phyloP scores from a whole-genome alignment of 2,797 vertebrate species.

The Enteromius afrohamiltoni region DNA sequence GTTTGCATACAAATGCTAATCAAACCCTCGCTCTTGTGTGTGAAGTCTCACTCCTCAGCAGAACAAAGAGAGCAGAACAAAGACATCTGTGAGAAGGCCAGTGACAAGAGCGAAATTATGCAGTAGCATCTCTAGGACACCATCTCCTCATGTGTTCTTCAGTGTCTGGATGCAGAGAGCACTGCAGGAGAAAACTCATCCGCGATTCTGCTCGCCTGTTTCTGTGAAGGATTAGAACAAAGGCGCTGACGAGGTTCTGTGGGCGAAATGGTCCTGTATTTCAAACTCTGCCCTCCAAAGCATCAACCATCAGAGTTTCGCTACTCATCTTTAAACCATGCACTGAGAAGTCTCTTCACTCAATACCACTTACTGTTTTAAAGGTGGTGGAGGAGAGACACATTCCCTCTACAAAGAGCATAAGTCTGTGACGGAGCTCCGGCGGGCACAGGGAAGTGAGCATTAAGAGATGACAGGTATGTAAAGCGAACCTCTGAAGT shows the following conservation, averaged over 20 bases:
- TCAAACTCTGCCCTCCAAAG: conserved; percentile 65
- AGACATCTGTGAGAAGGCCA: conserved; percentile 24
- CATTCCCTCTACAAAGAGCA: conserved; percentile 82
- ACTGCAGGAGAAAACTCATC: conserved; percentile 15
- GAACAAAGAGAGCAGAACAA: conserved; percentile 42
- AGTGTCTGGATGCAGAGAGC: conserved; percentile 16
- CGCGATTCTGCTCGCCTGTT: conserved; percentile 4
- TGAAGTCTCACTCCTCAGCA: conserved; percentile 37
- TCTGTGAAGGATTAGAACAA: conserved; percentile 1
- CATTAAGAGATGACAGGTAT: conserved; percentile 75
- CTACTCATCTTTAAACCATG: conserved; percentile 68
- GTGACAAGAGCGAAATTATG: conserved; percentile 25
- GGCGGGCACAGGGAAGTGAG: conserved; percentile 67
- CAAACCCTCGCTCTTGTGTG: conserved; percentile 31
- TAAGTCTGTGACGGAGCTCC: conserved; percentile 70
- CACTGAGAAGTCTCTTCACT: conserved; percentile 70
- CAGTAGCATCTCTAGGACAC: conserved; percentile 16
- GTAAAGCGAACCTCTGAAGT: conserved; percentile 78
- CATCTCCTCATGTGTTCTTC: conserved; percentile 37
- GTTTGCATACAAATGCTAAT: conserved; percentile 38
- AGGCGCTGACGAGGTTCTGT: conserved; percentile 2
- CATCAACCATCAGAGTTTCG: conserved; percentile 63
- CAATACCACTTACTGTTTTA: conserved; percentile 79
- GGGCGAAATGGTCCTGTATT: conserved; percentile 37
- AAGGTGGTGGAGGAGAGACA: conserved; percentile 78